phyloP scores from a whole-genome alignment of 2,888 invertebrate genomes.

The Phymatocera aterrima region DNA sequence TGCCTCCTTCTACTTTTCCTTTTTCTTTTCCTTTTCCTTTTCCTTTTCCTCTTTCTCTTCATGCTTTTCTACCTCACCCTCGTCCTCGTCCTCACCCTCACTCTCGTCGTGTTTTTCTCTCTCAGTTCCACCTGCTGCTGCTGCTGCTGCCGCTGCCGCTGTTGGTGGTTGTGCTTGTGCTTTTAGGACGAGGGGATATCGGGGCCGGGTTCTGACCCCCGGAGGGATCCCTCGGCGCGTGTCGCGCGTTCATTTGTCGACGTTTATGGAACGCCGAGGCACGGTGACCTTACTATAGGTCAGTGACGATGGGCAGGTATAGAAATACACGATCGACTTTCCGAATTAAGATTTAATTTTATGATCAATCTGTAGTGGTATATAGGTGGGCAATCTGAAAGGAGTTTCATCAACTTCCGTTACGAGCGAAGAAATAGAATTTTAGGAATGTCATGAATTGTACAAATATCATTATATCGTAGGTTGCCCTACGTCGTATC shows the following conservation, averaged over 20 bases:
- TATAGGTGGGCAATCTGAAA: too few species aligned
- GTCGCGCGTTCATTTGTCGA: slow-evolving; percentile 38
- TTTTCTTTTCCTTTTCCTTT: neutral
- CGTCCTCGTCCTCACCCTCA: slow-evolving; percentile 48
- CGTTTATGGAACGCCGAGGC: slow-evolving; percentile 18
- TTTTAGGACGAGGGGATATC: slow-evolving; percentile 14
- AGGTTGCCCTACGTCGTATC: too few species aligned
- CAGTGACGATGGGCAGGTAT: neutral
- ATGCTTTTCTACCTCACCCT: neutral
- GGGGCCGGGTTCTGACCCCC: slow-evolving; percentile 39
- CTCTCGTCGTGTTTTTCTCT: slow-evolving; percentile 51
- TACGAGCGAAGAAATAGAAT: too few species aligned
- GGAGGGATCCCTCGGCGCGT: slow-evolving; percentile 42
- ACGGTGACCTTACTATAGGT: slow-evolving; percentile 34
- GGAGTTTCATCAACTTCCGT: too few species aligned
- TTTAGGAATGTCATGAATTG: too few species aligned
- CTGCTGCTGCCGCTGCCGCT: neutral
- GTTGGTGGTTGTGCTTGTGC: neutral
- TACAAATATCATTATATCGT: too few species aligned
- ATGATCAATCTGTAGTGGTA: neutral
- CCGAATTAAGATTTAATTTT: neutral
- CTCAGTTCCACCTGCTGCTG: slow-evolving; percentile 56
- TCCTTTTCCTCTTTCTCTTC: neutral
- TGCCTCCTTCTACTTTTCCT: neutral
- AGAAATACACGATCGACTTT: neutral